A percentile compares a stretch with the other conserved stretches of the same genome.
Conservation (phyloP, 2,797 vertebrate genomes). For the Bradypodion pumilum region DNA sequence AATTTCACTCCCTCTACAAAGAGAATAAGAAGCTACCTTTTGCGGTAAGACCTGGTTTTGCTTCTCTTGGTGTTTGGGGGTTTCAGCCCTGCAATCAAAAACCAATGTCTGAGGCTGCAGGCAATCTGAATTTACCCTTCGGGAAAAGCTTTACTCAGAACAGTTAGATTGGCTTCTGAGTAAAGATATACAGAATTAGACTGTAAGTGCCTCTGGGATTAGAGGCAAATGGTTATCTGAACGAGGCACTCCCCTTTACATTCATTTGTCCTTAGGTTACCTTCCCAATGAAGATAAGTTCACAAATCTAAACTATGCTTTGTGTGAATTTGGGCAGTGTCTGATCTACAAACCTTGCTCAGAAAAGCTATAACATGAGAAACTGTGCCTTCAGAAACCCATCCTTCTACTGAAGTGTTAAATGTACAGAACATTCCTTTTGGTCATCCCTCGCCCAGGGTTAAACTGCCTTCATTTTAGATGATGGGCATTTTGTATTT, state of each 20-base stretch:
- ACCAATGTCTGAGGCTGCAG: background rate
- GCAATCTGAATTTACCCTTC: background rate
- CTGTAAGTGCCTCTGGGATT: background rate
- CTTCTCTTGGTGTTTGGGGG: background rate
- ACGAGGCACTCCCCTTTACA: background rate
- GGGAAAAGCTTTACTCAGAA: background rate
- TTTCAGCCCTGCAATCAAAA: background rate
- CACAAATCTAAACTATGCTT: background rate
- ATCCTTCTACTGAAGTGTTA: background rate
- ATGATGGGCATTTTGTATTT: background rate
- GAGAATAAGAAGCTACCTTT: slow-evolving; percentile 81
- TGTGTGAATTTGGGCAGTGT: background rate
- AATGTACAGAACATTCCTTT: background rate
- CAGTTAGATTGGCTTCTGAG: background rate
- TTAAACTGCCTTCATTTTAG: background rate
- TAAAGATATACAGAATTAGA: background rate
- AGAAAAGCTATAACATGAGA: background rate
- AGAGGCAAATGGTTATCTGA: background rate
- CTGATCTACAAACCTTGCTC: background rate
- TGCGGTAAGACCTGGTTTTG: slow-evolving; percentile 76
- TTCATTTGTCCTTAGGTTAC: background rate
- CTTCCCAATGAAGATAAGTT: background rate
- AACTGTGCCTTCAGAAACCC: background rate
- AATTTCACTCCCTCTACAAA: slow-evolving; percentile 85
- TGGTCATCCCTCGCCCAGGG: background rate